phyloP scores from a whole-genome alignment of 2,113 vertebrate genomes.

The Charina bottae region DNA sequence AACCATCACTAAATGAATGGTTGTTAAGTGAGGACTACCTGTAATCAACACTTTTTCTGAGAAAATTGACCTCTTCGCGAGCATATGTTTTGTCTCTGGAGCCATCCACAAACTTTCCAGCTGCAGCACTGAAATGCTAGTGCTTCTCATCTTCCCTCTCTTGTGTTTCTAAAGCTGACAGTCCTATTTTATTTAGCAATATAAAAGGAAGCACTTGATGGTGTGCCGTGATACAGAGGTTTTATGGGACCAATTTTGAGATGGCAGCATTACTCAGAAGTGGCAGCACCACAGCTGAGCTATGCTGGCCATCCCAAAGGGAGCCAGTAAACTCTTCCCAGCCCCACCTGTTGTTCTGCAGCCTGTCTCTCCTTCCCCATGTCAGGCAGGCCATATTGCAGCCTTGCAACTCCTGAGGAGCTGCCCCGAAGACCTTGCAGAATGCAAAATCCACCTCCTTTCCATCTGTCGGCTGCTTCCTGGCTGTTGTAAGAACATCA shows the following conservation, averaged over 20 bases:
- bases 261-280: constrained; percentile 23
- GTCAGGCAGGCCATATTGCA: neutral
- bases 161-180: neutral
- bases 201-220: constrained; percentile 34
- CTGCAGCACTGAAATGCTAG: neutral
- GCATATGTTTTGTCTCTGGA: neutral
- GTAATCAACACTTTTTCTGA: no score
- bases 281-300: neutral
- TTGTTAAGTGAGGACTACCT: no score
- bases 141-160: neutral
- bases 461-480: no score
- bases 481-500: no score
- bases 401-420: no score
- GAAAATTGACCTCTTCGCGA: neutral
- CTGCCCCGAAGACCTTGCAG: no score
- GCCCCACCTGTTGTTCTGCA: neutral
- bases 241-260: constrained; percentile 14
- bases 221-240: constrained; percentile 18
- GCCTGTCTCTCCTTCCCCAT: neutral
- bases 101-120: neutral
- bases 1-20: no score
- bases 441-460: no score
- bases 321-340: constrained; percentile 24
- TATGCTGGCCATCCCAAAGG: constrained; percentile 10
- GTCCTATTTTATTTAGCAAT: constrained; percentile 16